These are phyloP conservation scores for Acromyrmex echinatior DNA, from an alignment of 1,140 invertebrate species.

Conservation along the genomic window DNA sequence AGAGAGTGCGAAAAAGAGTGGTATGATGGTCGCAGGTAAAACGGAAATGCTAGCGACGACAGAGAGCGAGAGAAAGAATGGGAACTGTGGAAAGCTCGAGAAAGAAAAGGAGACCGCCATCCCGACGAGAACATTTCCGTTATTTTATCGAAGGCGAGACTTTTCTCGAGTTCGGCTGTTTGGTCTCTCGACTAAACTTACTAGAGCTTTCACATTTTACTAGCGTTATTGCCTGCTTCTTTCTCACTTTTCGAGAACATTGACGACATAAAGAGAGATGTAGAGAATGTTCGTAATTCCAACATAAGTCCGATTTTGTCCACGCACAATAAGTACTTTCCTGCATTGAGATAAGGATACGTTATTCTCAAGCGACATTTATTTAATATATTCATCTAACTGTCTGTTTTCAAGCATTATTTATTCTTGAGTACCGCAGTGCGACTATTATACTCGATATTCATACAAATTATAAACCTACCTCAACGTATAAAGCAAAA, in stretches of 20 bases:
- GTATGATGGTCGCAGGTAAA: conserved; percentile 7
- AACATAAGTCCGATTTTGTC: conserved; percentile 38
- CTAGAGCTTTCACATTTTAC: conserved; percentile 71
- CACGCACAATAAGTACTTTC: not conserved
- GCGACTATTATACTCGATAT: not conserved
- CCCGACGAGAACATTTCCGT: conserved; percentile 55
- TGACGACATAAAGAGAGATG: conserved; percentile 8
- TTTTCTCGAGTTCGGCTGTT: conserved; percentile 22
- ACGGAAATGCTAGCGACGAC: conserved; percentile 27
- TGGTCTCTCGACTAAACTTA: conserved; percentile 67
- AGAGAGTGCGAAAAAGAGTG: not conserved
- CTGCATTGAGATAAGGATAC: not conserved
- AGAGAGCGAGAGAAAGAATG: not conserved
- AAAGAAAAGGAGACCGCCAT: conserved; percentile 10
- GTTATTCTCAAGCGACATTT: conserved; percentile 13
- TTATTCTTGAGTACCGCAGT: not conserved
- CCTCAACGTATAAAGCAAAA: not conserved
- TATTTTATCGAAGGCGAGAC: conserved; percentile 57
- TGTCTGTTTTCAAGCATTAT: not conserved
- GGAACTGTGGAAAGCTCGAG: not conserved
- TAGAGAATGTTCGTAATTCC: conserved; percentile 25
- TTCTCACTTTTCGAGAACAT: conserved; percentile 52
- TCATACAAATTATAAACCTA: not conserved
- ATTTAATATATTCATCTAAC: not conserved
- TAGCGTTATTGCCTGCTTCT: conserved; percentile 11